Conservation (phyloP, 1,140 invertebrate species). For the Ruditapes philippinarum region DNA sequence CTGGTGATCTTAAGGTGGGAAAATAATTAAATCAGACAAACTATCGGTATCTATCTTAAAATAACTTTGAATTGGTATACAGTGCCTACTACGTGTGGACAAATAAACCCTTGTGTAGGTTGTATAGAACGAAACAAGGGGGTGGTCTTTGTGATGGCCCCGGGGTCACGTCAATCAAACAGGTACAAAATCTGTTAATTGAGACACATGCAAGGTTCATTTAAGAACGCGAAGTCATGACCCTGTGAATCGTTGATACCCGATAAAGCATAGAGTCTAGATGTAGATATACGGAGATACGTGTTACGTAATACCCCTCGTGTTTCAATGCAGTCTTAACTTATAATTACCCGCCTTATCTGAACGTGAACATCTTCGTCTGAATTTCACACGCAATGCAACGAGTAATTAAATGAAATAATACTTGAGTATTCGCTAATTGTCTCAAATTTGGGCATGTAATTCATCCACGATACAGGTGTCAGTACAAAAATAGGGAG, state of each 20-base stretch:
- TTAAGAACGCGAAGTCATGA: slow-evolving; percentile 12
- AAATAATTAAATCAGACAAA: no score
- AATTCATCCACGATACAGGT: slow-evolving; percentile 27
- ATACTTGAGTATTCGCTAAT: slow-evolving; percentile 38
- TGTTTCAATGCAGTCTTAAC: background rate
- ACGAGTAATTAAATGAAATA: slow-evolving; percentile 26
- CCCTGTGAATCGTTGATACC: slow-evolving; percentile 9
- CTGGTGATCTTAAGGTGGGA: no score
- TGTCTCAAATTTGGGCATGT: slow-evolving; percentile 28
- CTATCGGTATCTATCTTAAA: no score
- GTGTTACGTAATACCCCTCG: slow-evolving; percentile 31
- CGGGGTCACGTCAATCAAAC: slow-evolving; percentile 42
- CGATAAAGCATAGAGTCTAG: slow-evolving; percentile 1
- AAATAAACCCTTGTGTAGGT: slow-evolving; percentile 4
- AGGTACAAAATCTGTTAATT: slow-evolving; percentile 36
- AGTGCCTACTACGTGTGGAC: background rate
- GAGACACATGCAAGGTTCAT: slow-evolving; percentile 40
- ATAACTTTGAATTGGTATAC: background rate
- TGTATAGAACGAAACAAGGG: background rate
- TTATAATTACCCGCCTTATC: slow-evolving; percentile 28
- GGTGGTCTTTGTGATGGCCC: slow-evolving; percentile 11
- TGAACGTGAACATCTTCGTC: background rate
- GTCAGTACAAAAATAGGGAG: background rate
- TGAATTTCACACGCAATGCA: slow-evolving; percentile 36
- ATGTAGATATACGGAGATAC: slow-evolving; percentile 4